Percentiles rank a stretch among this genome's conserved stretches.
Evolutionary conservation across 1,140 invertebrate species (phyloP).

Genomic region (Anastatus disparis): DNA sequence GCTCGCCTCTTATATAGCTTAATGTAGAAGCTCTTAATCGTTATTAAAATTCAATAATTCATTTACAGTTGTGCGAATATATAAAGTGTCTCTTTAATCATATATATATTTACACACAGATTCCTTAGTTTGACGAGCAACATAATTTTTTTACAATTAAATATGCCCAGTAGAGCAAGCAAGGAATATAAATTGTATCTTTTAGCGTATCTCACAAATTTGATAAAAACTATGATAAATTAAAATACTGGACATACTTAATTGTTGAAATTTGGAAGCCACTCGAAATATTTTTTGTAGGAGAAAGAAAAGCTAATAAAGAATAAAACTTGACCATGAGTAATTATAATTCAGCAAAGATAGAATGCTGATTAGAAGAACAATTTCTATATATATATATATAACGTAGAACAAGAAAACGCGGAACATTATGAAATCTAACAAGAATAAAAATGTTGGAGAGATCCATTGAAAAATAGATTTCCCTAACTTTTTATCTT

Average conservation of each 20-base stretch:
- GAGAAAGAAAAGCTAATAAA: neutral
- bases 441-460: neutral
- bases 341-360: conserved; percentile 25
- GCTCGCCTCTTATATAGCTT: neutral
- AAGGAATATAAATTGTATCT: conserved; percentile 6
- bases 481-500: conserved; percentile 8
- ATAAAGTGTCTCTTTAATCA: conserved; percentile 5
- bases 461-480: conserved; percentile 1
- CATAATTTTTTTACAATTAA: conserved; percentile 13
- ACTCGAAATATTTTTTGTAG: neutral
- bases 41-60: conserved; percentile 28
- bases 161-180: neutral
- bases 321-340: conserved; percentile 5
- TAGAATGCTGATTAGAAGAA: too few relatives aligned
- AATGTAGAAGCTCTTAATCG: conserved; percentile 8
- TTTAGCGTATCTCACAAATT: conserved; percentile 21
- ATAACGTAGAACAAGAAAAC: too few relatives aligned
- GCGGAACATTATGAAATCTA: conserved; percentile 16
- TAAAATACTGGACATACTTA: neutral
- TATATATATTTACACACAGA: conserved; percentile 25
- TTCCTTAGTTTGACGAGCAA: conserved; percentile 12
- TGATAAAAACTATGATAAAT: conserved; percentile 11
- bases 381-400: too few relatives aligned
- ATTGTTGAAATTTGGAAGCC: conserved; percentile 10
- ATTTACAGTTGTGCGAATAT: conserved; percentile 28